A percentile compares a stretch with the other conserved stretches of the same genome.
Conservation (phyloP, 2,888 invertebrate genomes). For the Smittia sp. region DNA sequence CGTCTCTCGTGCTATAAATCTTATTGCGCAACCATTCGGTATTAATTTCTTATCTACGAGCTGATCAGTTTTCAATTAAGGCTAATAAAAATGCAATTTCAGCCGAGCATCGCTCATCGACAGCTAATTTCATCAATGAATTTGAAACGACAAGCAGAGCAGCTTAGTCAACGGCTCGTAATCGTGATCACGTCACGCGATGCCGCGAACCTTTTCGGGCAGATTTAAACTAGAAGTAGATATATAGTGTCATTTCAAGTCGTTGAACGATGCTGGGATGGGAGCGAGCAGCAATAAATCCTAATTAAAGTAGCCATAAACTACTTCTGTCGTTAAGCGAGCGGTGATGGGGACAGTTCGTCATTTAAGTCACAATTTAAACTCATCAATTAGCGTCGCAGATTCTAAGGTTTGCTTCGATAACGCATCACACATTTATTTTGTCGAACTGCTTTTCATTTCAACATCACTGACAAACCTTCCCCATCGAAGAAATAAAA, state of each 20-base stretch:
- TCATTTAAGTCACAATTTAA: background rate
- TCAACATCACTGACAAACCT: background rate
- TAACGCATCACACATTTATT: too few relatives aligned
- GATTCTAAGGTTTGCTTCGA: too few relatives aligned
- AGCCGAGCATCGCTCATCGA: too few relatives aligned
- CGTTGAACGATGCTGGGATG: background rate
- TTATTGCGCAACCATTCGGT: background rate
- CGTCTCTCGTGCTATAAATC: background rate
- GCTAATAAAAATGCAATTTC: background rate
- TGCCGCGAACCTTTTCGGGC: background rate
- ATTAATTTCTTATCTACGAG: background rate
- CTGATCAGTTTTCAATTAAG: background rate
- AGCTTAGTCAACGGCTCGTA: background rate
- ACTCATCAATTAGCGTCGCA: too few relatives aligned
- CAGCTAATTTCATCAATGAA: background rate
- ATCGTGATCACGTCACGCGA: slow-evolving; percentile 13
- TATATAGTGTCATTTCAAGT: slow-evolving; percentile 24
- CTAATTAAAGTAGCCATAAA: background rate
- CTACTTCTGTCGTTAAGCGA: background rate
- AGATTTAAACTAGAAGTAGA: background rate
- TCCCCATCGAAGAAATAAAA: background rate
- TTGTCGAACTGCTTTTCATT: too few relatives aligned
- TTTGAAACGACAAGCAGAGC: background rate
- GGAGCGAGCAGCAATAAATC: slow-evolving; percentile 10
- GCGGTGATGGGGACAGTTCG: background rate